phyloP scores from a whole-genome alignment of 2,888 invertebrate genomes.

The Cephus spinipes region DNA sequence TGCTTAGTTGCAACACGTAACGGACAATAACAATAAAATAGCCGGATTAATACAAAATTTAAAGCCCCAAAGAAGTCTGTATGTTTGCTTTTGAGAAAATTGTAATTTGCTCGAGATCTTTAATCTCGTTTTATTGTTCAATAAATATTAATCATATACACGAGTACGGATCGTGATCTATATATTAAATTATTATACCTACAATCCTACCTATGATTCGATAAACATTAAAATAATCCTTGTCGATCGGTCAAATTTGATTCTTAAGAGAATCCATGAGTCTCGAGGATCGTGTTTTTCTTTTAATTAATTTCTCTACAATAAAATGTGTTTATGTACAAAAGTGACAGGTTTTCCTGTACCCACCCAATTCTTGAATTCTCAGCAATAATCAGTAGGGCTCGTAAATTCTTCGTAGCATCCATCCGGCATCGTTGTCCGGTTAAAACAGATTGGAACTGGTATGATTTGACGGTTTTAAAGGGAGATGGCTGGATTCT shows the following conservation, averaged over 20 bases:
- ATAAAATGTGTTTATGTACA: constrained; percentile 38
- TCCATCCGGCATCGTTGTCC: neutral
- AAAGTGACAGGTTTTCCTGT: constrained; percentile 30
- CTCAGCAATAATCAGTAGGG: neutral
- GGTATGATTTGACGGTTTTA: neutral
- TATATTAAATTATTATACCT: neutral
- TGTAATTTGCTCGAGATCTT: neutral
- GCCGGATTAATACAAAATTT: neutral
- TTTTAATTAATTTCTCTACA: neutral
- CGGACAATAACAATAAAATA: neutral
- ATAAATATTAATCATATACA: neutral
- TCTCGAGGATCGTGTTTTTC: neutral
- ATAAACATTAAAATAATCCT: neutral
- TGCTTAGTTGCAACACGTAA: neutral
- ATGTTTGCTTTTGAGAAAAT: neutral
- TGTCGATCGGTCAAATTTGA: neutral
- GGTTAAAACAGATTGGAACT: neutral
- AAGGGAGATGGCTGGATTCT: neutral
- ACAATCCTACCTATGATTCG: neutral
- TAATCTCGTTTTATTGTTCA: constrained; percentile 1
- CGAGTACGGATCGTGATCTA: neutral
- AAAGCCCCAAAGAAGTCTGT: neutral
- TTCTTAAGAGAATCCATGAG: neutral
- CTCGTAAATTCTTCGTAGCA: neutral
- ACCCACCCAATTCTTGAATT: constrained; percentile 18